These are phyloP conservation scores for Meriones unguiculatus DNA, from an alignment of 2,113 vertebrate species.

Conservation along the genomic window DNA sequence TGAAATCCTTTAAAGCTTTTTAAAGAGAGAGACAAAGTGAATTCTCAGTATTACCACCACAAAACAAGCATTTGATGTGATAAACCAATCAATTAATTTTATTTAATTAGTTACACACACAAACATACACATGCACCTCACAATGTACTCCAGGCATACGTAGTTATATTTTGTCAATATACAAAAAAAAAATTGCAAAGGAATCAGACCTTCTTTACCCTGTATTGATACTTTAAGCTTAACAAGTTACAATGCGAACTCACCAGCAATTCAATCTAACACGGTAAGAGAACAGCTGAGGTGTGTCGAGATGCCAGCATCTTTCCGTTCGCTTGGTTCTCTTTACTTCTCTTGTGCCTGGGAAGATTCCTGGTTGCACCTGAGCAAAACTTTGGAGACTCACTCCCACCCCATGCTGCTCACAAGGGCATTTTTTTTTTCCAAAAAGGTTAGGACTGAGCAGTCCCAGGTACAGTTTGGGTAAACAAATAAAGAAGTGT, in stretches of 20 bases:
- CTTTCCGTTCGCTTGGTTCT: neutral
- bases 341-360: neutral
- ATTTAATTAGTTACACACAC: neutral
- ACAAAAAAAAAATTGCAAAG: neutral
- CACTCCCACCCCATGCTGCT: neutral
- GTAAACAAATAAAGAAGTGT: neutral
- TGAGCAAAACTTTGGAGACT: neutral
- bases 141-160: neutral
- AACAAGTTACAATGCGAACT: constrained; percentile 10
- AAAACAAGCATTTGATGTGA: neutral
- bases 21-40: neutral
- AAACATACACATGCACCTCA: neutral
- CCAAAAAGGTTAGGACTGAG: neutral
- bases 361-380: neutral
- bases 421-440: neutral
- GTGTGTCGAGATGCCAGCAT: neutral
- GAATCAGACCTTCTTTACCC: neutral
- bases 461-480: neutral
- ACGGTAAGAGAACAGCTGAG: neutral
- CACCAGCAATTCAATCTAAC: neutral
- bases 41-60: neutral
- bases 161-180: neutral
- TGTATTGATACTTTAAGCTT: constrained; percentile 19
- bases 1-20: neutral
- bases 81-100: neutral